A percentile compares a stretch with the other conserved stretches of the same genome.
These are phyloP conservation scores for Dendrolimus punctatus DNA, from an alignment of 1,140 invertebrate genomes.

Conservation along the genomic window DNA sequence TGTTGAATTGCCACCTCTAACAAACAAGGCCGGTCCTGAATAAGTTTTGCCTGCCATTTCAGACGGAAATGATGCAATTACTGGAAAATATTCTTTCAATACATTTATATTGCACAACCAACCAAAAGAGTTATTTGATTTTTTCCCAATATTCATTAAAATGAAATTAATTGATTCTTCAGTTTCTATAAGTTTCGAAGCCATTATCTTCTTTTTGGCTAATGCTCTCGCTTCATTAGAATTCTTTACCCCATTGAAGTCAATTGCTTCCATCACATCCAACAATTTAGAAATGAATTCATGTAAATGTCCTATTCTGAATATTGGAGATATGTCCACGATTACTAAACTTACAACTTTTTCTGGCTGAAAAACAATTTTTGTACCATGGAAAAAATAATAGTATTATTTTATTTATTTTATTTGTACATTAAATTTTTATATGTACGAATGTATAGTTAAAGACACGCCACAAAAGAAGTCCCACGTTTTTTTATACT, in stretches of 20 bases:
- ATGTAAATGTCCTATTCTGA: constrained; percentile 68
- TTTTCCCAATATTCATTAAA: constrained; percentile 35
- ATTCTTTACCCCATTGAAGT: constrained; percentile 29
- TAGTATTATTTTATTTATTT: too few relatives aligned
- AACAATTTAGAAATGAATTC: constrained; percentile 72
- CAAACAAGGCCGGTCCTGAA: constrained; percentile 78
- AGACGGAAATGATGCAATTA: constrained; percentile 75
- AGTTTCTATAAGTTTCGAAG: constrained; percentile 19
- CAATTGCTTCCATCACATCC: constrained; percentile 37
- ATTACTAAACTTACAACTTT: constrained; percentile 83
- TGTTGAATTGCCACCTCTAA: constrained; percentile 80
- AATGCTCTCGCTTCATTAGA: constrained; percentile 71
- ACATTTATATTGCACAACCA: constrained; percentile 42
- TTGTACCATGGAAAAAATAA: too few relatives aligned
- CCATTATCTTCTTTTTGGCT: constrained; percentile 59
- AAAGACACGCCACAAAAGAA: too few relatives aligned
- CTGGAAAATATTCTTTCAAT: constrained; percentile 32
- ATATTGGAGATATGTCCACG: constrained; percentile 86
- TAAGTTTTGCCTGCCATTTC: constrained; percentile 60
- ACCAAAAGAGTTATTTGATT: constrained; percentile 25
- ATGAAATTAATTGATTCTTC: constrained; percentile 22
- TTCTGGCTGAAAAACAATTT: constrained; percentile 74
- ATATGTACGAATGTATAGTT: too few relatives aligned
- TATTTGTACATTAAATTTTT: too few relatives aligned
- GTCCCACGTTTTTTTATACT: too few relatives aligned